Evolutionary conservation across 1,140 invertebrate species (phyloP), one percentile per base, ranked within the genome.

Genomic region (Tetraneura akinire): DNA sequence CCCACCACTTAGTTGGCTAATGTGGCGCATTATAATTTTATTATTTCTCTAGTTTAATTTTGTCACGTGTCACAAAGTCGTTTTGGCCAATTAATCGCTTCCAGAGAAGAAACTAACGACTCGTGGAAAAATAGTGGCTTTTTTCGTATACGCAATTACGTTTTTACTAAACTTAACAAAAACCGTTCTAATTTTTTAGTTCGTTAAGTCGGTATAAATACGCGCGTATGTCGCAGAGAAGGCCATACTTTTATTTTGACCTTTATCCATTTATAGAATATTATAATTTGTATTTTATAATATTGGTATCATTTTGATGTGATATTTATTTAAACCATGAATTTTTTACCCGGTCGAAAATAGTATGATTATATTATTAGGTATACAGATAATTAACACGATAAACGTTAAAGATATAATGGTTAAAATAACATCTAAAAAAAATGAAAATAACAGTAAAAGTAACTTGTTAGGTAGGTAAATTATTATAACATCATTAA

Each of bases 81-180:
- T 78, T 60, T 78, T 47, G 74, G 74, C 51, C 53, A 78, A 78
- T 78, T 78, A 78, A 37, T 60, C 55, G 51, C 53, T 26, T 60
- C 53, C 51, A 55, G 55, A 55, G 32, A 45, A 60, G 73, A 9
- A 23, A 45, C 29, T 42, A 76, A 78, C 74, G 29, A 62, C 55
- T 78, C 74, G 74, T 60, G 37, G 60, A 78, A 78, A 13, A 13
- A 26, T 29, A 23, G n/a, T n/a, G 5, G 16, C 21, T 29, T 29
- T 47, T 70, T 47, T 51, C 32, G n/a, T n/a, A n/a, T 18, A 1
- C 47, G 6, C 16, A 42, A 9, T 42, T 45, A 1, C 37, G n/a
- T 16, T 3, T 2, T 64, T 37, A 37, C 29, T 3, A 9, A 6
- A 9, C 64, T n/a, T 4, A 53, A n/a, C 64, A 14, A 23, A 68